Conservation (phyloP, 2,113 vertebrate genomes). For the Lophura nycthemera region DNA sequence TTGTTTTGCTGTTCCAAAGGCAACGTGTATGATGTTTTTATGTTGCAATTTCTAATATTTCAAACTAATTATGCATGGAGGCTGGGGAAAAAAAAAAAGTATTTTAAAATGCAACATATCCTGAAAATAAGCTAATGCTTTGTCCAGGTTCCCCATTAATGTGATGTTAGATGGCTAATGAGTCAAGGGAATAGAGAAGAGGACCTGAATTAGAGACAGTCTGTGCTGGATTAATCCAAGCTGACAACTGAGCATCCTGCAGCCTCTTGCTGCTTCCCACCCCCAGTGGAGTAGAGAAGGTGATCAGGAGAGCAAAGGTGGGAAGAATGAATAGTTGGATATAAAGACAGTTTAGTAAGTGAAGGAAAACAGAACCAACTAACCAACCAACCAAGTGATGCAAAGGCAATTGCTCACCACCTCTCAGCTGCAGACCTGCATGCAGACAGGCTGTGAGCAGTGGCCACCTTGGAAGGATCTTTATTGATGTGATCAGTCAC, state of each 20-base stretch:
- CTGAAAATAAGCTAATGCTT: neutral
- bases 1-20: no score
- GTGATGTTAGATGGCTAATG: neutral
- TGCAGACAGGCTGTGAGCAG: neutral
- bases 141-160: neutral
- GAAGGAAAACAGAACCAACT: neutral
- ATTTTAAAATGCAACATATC: neutral
- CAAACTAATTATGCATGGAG: neutral
- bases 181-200: neutral
- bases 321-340: neutral
- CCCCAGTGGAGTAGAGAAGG: fast-evolving
- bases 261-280: neutral
- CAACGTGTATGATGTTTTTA: neutral
- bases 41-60: neutral
- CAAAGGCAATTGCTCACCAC: neutral
- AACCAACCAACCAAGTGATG: no score
- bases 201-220: neutral
- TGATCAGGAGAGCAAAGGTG: neutral
- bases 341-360: neutral
- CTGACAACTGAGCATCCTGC: neutral
- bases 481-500: neutral
- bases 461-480: neutral
- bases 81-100: neutral
- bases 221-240: neutral
- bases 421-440: neutral